phyloP scores from a whole-genome alignment of 2,888 invertebrate species.

The Philhelius pedissequus region DNA sequence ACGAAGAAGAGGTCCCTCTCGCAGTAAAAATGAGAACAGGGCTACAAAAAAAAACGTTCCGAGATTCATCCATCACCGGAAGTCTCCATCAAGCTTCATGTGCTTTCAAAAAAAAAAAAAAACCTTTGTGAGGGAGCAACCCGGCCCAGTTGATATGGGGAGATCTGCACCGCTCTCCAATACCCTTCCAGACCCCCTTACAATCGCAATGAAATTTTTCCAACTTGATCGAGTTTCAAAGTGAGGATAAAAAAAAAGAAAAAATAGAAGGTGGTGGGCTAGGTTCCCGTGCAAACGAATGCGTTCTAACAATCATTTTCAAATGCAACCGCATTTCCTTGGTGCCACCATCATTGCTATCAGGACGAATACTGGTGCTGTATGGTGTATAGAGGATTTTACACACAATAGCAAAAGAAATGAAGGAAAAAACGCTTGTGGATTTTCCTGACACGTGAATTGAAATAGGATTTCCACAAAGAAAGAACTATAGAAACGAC shows the following conservation, averaged over 20 bases:
- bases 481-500: background rate
- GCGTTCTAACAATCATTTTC: conserved; percentile 52
- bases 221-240: conserved; percentile 60
- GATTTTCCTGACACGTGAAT: conserved; percentile 48
- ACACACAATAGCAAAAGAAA: conserved; percentile 44
- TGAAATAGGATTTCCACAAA: conserved; percentile 34
- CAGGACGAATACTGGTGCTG: conserved; percentile 10
- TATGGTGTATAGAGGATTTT: conserved; percentile 7
- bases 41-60: conserved; percentile 3
- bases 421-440: conserved; percentile 39
- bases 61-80: conserved; percentile 64
- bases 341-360: conserved; percentile 17
- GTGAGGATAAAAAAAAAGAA: background rate
- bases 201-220: conserved; percentile 53
- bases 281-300: conserved; percentile 25
- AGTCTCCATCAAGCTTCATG: conserved; percentile 49
- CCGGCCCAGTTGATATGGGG: background rate
- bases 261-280: background rate
- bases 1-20: conserved; percentile 36
- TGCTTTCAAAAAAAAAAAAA: conserved; percentile 39
- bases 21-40: conserved; percentile 49
- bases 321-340: conserved; percentile 67
- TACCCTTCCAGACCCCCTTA: background rate
- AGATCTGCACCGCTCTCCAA: background rate
- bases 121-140: background rate